These are phyloP conservation scores for Emydura subglobosa DNA, from an alignment of 2,113 vertebrate genomes.

Conservation along the genomic window DNA sequence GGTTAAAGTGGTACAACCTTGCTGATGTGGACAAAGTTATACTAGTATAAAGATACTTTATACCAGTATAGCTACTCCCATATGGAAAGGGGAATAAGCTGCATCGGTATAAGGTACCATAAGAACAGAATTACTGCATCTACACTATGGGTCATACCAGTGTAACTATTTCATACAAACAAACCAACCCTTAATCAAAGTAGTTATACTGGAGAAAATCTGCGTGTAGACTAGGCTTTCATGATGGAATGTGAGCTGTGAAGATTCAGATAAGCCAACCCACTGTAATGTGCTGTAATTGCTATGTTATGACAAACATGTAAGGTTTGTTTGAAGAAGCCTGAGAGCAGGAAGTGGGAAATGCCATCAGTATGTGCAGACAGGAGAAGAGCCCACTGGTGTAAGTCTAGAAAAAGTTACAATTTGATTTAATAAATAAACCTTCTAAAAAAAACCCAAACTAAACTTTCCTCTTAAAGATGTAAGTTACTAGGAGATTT, in stretches of 20 bases:
- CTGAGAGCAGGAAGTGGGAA: not conserved
- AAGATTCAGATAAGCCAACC: not conserved
- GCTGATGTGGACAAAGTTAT: not conserved
- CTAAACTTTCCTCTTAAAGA: rapidly evolving
- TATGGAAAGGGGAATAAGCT: not conserved
- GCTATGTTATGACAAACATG: not conserved
- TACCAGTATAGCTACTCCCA: not conserved
- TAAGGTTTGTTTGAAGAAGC: not conserved
- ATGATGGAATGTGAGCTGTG: not conserved
- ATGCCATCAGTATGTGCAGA: not conserved
- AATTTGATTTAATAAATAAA: not conserved
- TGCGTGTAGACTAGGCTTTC: not conserved
- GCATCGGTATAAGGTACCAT: not conserved
- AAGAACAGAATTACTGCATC: not conserved
- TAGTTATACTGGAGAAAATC: not conserved
- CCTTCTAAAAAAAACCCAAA: not conserved
- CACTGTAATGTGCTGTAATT: not conserved
- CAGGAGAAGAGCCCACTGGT: not conserved
- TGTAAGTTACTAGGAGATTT: not conserved
- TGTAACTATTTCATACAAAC: not conserved
- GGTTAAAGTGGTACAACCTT: not conserved
- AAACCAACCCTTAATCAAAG: not conserved
- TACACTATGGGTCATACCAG: not conserved
- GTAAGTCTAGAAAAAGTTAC: not conserved
- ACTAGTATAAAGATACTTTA: not conserved